Base-by-base conservation (phyloP, 2,797 vertebrate species). In the Tragopan temminckii region DNA sequence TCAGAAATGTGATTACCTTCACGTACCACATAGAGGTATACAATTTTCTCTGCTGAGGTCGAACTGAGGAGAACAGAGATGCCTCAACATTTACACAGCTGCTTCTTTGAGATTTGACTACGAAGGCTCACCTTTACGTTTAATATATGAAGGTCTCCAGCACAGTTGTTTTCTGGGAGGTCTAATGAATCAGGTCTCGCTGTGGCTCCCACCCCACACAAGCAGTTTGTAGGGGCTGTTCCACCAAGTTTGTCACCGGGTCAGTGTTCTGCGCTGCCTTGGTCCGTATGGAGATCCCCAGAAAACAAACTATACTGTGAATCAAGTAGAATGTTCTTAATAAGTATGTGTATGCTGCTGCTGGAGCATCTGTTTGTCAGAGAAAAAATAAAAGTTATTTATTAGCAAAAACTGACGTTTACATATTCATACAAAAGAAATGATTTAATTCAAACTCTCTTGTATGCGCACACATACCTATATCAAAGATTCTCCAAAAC, bases 401-500 rank as follows among this genome's bases (percentile, higher is more conserved):
- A 63, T 75, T 89, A 92, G 69, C 45, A 67, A 95, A 95, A 70
- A 9, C 31, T 90, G 69, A 83, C 0, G 1, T 80, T 95, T 95
- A 57, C 86, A 63, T 95, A 90, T 95, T 94, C 69, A 89, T 92
- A 85, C 36, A 23, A 25, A 93, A 80, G 42, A 86, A 94, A 70
- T 1, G 0, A 33, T 90, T 89, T 72, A 64, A 86, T 84, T 84
- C 89, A 25, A 61, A 64, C 36, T 82, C 42, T 62, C 17, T 68
- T 87, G 48, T 75, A 52, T 55, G 45, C 35, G 59, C 57, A 50
- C 55, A 81, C 58, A 57, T 74, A 92, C 85, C 79, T 88, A 84
- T 92, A 84, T 81, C 80, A 94, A 96, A 93, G 92, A 96, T 96
- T 93, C 89, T 82, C 83, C 64, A 90, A 96, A 70, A 87, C 94